Percentiles rank a stretch among this genome's conserved stretches.
phyloP scores from a whole-genome alignment of 2,888 invertebrate species.

The Agapostemon virescens region DNA sequence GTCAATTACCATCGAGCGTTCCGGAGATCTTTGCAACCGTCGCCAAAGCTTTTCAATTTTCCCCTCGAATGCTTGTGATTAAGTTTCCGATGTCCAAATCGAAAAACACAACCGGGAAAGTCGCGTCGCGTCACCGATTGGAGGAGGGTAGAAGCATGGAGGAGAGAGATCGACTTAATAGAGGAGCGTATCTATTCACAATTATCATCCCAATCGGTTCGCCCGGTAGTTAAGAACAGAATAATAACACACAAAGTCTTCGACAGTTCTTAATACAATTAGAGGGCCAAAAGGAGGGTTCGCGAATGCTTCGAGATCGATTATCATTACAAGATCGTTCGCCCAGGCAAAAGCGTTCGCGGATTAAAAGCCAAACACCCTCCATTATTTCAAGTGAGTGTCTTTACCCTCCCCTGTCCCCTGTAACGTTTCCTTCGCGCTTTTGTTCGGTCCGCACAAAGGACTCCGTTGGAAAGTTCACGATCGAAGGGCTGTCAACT shows the following conservation, averaged over 20 bases:
- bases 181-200: not conserved
- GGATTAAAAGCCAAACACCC: constrained; percentile 54
- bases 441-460: constrained; percentile 44
- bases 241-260: not conserved
- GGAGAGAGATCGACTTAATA: not conserved
- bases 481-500: constrained; percentile 34
- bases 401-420: not conserved
- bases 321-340: constrained; percentile 46
- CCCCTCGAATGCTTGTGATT: not conserved
- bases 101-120: not conserved
- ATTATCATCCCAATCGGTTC: not conserved
- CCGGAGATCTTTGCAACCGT: not conserved
- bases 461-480: constrained; percentile 15
- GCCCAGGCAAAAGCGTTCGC: constrained; percentile 14
- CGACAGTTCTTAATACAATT: constrained; percentile 34
- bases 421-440: constrained; percentile 32
- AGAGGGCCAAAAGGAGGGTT: constrained; percentile 41
- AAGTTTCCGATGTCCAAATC: constrained; percentile 7
- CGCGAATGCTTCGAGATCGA: constrained; percentile 28
- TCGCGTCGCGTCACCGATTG: too few relatives aligned
- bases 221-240: constrained; percentile 10
- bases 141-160: too few relatives aligned
- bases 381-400: constrained; percentile 49
- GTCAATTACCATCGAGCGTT: not conserved
- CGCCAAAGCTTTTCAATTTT: constrained; percentile 7